A percentile compares a stretch with the other conserved stretches of the same genome.
phyloP scores from a whole-genome alignment of 2,113 vertebrate species.

The Ondatra zibethicus region DNA sequence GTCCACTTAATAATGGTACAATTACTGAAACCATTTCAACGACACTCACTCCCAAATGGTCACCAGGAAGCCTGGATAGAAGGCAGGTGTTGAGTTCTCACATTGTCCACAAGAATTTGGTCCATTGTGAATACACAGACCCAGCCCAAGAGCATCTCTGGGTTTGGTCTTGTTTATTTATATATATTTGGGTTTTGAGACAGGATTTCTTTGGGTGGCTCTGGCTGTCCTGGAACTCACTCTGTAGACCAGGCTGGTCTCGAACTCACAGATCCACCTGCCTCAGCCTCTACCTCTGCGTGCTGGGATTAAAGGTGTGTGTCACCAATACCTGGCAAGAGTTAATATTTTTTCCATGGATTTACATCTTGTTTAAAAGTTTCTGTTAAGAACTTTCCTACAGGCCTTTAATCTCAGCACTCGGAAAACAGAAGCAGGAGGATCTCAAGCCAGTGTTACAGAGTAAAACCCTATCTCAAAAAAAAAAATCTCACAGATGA shows the following conservation, averaged over 20 bases:
- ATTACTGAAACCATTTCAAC: not conserved
- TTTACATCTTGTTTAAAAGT: not conserved
- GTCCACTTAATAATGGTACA: not conserved
- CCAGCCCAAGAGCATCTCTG: not conserved
- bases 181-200: too few relatives aligned
- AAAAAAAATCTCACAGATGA: not conserved
- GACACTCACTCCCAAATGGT: not conserved
- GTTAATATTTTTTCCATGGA: not conserved
- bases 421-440: not conserved
- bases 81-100: not conserved
- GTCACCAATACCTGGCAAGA: not conserved
- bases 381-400: not conserved
- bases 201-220: too few relatives aligned
- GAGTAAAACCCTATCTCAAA: not conserved
- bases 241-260: too few relatives aligned
- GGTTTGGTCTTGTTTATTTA: not conserved
- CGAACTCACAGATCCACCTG: too few relatives aligned
- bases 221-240: too few relatives aligned
- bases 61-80: not conserved
- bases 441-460: not conserved
- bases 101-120: not conserved
- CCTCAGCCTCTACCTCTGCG: not conserved
- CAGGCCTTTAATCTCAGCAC: not conserved
- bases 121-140: not conserved
- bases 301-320: not conserved